These are phyloP conservation scores for Epinephelus malabaricus DNA, from an alignment of 2,797 vertebrate genomes.

Conservation along the genomic window DNA sequence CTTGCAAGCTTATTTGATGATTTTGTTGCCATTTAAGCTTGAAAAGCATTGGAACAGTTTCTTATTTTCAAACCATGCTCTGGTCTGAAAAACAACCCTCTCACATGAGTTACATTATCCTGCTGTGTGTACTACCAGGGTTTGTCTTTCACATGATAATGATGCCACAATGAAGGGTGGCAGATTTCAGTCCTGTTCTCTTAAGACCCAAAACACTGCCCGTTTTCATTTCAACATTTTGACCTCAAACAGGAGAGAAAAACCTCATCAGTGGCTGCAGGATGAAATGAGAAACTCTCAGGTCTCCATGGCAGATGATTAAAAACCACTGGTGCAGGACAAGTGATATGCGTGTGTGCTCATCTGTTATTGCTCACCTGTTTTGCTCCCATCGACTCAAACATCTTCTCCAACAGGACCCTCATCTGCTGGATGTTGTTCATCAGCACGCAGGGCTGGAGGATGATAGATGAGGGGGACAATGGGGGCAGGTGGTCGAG, in stretches of 20 bases:
- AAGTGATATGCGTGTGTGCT: not conserved
- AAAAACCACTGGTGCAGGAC: not conserved
- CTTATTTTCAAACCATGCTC: not conserved
- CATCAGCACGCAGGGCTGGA: constrained; percentile 96
- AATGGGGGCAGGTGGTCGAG: not conserved
- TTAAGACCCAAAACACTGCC: not conserved
- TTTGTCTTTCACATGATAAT: not conserved
- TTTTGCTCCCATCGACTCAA: constrained; percentile 97
- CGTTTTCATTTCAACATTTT: not conserved
- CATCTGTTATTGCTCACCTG: constrained; percentile 84
- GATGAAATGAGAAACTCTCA: not conserved
- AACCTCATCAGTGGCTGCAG: not conserved
- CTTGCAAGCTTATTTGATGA: not conserved
- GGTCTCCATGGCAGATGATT: not conserved
- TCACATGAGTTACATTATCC: not conserved
- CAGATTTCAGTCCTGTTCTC: not conserved
- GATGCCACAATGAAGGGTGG: not conserved
- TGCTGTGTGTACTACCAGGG: not conserved
- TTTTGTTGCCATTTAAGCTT: not conserved
- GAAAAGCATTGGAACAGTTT: not conserved
- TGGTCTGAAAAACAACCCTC: not conserved
- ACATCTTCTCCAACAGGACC: constrained; percentile 98
- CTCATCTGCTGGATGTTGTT: constrained; percentile 98
- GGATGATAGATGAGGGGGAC: not conserved
- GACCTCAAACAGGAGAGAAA: not conserved